These are phyloP conservation scores for Danio jaintianensis DNA, from an alignment of 2,797 vertebrate species.

Conservation along the genomic window DNA sequence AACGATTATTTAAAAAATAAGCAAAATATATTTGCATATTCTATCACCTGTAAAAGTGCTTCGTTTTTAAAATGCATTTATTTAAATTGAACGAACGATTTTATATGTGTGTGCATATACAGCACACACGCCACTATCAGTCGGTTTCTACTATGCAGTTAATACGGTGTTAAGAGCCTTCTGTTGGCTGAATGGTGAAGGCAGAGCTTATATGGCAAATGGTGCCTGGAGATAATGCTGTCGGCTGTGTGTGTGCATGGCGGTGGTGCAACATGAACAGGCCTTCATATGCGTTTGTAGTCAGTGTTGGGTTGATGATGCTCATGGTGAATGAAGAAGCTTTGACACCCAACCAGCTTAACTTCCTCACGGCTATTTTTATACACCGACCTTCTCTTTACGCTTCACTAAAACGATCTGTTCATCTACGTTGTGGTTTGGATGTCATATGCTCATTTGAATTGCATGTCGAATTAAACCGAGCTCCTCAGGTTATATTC, in stretches of 20 bases:
- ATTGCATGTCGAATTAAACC: background rate
- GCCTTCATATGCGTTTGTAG: conserved; percentile 30
- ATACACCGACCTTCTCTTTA: conserved; percentile 37
- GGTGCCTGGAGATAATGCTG: conserved; percentile 41
- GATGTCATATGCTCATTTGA: background rate
- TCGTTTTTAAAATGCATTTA: too few species aligned
- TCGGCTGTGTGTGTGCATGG: conserved; percentile 23
- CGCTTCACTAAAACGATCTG: conserved; percentile 17
- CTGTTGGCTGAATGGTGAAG: conserved; percentile 24
- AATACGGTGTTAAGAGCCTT: conserved; percentile 16
- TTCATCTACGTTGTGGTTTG: conserved; percentile 20
- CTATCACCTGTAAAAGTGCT: too few species aligned
- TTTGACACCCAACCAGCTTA: conserved; percentile 51
- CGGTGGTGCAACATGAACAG: conserved; percentile 32
- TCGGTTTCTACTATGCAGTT: conserved; percentile 6
- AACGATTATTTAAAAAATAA: too few species aligned
- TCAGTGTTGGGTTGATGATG: conserved; percentile 5
- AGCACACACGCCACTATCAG: background rate
- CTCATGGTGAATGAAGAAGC: conserved; percentile 10
- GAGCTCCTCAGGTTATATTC: background rate
- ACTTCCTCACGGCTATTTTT: conserved; percentile 61
- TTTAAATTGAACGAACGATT: too few species aligned
- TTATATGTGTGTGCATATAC: too few species aligned
- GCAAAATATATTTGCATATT: too few species aligned
- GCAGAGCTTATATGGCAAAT: conserved; percentile 35